Evolutionary conservation across 2,113 vertebrate genomes (phyloP).

Genomic region (Malaclemys terrapin): DNA sequence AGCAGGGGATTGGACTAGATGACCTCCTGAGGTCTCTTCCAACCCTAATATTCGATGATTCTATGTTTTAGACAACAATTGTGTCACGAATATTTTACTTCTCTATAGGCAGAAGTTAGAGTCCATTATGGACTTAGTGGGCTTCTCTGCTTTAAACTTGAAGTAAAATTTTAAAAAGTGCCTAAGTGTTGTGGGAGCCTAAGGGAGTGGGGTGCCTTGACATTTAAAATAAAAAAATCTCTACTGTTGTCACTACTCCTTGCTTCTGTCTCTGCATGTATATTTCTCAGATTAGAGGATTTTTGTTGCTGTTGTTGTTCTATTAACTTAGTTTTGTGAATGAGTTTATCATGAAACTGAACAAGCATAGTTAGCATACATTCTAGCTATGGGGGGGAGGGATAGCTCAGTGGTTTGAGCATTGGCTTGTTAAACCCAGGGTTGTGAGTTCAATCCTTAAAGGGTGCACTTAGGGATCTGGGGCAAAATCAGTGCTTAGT

Average conservation of each 20-base stretch:
- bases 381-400: neutral
- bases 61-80: neutral
- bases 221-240: neutral
- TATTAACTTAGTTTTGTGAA: neutral
- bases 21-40: no score
- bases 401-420: no score
- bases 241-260: neutral
- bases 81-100: neutral
- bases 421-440: no score
- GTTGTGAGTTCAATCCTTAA: no score
- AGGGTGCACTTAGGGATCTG: no score
- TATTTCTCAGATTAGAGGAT: neutral
- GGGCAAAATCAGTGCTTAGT: no score
- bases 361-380: conserved; percentile 20
- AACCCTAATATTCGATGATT: no score
- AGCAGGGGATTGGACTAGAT: no score
- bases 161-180: conserved; percentile 15
- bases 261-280: neutral
- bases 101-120: neutral
- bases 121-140: neutral
- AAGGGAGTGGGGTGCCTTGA: neutral
- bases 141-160: neutral
- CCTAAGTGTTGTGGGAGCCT: neutral
- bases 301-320: neutral
- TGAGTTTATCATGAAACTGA: conserved; percentile 16